Evolutionary conservation across 1,140 invertebrate species (phyloP).

Genomic region (Ostrea edulis): DNA sequence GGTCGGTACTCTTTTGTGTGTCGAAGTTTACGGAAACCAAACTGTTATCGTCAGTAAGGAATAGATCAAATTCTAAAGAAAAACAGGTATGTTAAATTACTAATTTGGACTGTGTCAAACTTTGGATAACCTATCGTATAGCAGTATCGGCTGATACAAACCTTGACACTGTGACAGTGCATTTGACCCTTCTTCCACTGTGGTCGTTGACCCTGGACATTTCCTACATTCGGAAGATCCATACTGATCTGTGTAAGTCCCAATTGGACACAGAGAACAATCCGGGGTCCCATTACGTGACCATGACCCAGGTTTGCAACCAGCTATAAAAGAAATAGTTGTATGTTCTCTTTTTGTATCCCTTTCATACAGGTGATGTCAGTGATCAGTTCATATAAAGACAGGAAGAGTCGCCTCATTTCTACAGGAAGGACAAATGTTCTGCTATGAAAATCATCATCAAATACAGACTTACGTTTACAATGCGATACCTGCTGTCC

Average conservation of each 20-base stretch:
- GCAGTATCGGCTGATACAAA: neutral
- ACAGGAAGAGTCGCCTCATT: too few relatives aligned
- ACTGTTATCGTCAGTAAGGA: neutral
- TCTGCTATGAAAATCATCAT: neutral
- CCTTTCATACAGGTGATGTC: too few relatives aligned
- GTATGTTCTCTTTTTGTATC: too few relatives aligned
- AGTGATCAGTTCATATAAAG: too few relatives aligned
- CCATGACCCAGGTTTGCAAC: slow-evolving; percentile 14
- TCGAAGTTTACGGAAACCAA: neutral
- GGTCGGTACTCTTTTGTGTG: neutral
- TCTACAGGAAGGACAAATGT: too few relatives aligned
- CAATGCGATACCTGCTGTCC: neutral
- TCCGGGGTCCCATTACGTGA: slow-evolving; percentile 9
- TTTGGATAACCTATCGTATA: too few relatives aligned
- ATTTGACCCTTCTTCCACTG: neutral
- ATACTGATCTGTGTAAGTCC: neutral
- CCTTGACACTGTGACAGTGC: neutral
- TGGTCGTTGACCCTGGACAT: slow-evolving; percentile 2
- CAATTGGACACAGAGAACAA: neutral
- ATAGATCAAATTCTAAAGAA: slow-evolving; percentile 9
- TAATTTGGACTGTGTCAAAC: neutral
- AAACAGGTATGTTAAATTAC: neutral
- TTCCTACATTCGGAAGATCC: neutral
- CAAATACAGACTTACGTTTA: neutral
- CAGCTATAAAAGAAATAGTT: neutral